Conservation (phyloP, 2,797 vertebrate genomes). For the Pteropus rufus region DNA sequence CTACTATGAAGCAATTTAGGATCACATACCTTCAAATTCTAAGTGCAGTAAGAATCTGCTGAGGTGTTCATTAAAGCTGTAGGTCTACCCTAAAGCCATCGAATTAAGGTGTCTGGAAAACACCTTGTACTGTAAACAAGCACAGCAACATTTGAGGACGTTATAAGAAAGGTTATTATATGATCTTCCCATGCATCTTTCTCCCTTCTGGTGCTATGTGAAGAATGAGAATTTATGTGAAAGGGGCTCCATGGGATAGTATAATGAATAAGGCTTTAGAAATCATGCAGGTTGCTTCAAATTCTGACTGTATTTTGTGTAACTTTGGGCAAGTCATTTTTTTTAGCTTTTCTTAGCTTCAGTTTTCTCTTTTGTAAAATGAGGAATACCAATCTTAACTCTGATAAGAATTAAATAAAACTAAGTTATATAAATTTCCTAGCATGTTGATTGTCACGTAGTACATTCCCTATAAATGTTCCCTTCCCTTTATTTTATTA, state of each 20-base stretch:
- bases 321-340: not conserved
- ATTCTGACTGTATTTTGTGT: not conserved
- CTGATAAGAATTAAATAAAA: not conserved
- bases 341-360: not conserved
- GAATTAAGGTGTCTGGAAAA: not conserved
- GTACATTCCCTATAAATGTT: not conserved
- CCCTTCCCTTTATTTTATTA: not conserved
- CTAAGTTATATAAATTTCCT: not conserved
- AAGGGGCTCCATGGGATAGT: not conserved
- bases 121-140: not conserved
- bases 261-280: not conserved
- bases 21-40: not conserved
- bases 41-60: not conserved
- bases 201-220: not conserved
- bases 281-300: not conserved
- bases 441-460: not conserved
- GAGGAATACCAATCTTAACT: not conserved
- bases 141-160: not conserved
- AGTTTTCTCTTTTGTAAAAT: not conserved
- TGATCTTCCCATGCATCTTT: not conserved
- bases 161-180: not conserved
- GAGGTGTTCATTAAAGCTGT: not conserved
- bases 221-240: not conserved
- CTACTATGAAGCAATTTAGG: not conserved
- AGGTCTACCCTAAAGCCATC: not conserved